Evolutionary conservation across 2,797 vertebrate genomes (phyloP).

Genomic region (Miichthys miiuy): DNA sequence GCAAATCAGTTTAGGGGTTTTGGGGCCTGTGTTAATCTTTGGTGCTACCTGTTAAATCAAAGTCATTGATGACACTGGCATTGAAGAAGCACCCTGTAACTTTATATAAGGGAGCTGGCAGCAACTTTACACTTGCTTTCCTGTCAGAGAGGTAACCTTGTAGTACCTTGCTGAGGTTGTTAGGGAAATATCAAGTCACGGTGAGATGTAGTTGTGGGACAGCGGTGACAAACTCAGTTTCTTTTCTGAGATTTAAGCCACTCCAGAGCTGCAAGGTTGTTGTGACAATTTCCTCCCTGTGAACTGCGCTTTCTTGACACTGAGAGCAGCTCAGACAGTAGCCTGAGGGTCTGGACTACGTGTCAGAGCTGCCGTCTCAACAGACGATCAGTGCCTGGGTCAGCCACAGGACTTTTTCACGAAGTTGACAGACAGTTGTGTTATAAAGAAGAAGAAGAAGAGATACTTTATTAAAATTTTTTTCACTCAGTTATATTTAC

Average conservation of each 20-base stretch:
- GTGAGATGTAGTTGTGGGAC: constrained; percentile 50
- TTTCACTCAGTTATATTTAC: too few species aligned
- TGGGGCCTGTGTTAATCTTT: constrained; percentile 17
- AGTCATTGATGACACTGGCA: neutral
- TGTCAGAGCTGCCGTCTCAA: constrained; percentile 64
- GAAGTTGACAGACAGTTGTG: constrained; percentile 22
- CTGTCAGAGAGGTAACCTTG: constrained; percentile 34
- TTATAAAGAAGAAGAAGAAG: constrained; percentile 26
- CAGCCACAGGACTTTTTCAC: constrained; percentile 36
- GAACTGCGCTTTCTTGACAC: constrained; percentile 69
- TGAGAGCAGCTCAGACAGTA: constrained; percentile 67
- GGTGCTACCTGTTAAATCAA: neutral
- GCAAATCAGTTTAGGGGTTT: constrained; percentile 38
- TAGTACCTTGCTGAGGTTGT: constrained; percentile 15
- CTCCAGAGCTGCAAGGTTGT: constrained; percentile 53
- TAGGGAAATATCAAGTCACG: constrained; percentile 50
- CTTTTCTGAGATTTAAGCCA: constrained; percentile 61
- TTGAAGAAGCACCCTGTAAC: neutral
- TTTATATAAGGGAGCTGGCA: neutral
- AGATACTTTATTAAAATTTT: too few species aligned
- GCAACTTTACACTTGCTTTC: constrained; percentile 11
- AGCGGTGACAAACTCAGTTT: constrained; percentile 50
- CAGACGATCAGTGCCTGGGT: constrained; percentile 55
- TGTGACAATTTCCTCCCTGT: constrained; percentile 73
- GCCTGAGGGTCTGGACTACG: constrained; percentile 61